A percentile compares a stretch with the other conserved stretches of the same genome.
These are phyloP conservation scores for Halcyon badia DNA, from an alignment of 2,797 vertebrate genomes.

Conservation along the genomic window DNA sequence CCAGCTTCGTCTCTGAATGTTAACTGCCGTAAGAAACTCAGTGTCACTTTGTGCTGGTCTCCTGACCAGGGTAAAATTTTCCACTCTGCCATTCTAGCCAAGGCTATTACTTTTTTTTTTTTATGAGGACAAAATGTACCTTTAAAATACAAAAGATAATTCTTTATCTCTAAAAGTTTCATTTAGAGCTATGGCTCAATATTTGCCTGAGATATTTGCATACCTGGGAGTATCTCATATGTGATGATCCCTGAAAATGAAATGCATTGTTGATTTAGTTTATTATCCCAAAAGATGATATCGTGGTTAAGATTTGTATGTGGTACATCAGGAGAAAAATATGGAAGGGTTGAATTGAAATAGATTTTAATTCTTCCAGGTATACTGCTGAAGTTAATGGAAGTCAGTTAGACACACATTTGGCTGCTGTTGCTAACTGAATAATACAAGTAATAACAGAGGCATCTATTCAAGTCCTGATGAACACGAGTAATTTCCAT, in stretches of 20 bases:
- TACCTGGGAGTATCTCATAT: constrained; percentile 17
- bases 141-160: constrained; percentile 35
- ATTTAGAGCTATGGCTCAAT: constrained; percentile 12
- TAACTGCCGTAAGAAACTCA: background rate
- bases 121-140: background rate
- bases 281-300: constrained; percentile 46
- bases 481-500: constrained; percentile 72
- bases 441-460: constrained; percentile 71
- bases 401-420: constrained; percentile 60
- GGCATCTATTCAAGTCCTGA: constrained; percentile 63
- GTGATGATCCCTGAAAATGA: constrained; percentile 35
- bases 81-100: background rate
- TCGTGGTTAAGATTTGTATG: constrained; percentile 18
- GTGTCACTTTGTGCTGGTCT: background rate
- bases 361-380: constrained; percentile 55
- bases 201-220: constrained; percentile 37
- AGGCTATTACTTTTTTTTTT: background rate
- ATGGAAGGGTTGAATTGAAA: background rate
- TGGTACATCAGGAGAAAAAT: constrained; percentile 17
- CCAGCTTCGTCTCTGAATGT: background rate
- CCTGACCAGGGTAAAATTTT: background rate
- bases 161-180: constrained; percentile 32
- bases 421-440: constrained; percentile 62
- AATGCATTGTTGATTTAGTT: constrained; percentile 41
- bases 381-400: constrained; percentile 62